Evolutionary conservation across 2,888 invertebrate genomes (phyloP), one percentile per base, ranked within the genome.

Genomic region (Callyntrura guangdongensis): DNA sequence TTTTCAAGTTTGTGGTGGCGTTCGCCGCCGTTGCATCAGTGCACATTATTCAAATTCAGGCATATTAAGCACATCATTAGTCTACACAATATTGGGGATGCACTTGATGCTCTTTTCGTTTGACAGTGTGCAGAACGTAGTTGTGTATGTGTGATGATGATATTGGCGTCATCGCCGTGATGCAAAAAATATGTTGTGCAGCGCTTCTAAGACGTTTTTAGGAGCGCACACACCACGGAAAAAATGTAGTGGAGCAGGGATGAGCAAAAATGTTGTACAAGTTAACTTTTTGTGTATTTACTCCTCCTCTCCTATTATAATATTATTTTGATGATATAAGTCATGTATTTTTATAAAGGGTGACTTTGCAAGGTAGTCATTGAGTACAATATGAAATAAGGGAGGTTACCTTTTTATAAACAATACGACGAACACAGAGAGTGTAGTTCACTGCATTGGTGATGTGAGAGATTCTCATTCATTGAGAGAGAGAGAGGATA

Each of bases 331-430:
- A 69, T 69, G 69, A 56, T 72, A 47, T 64, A 59, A 74, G 45
- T 72, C 47, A 22, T 47, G 49, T 64, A 49, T 87, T 77, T 87
- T 36, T 59, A 89, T 74, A 72, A 36, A 91, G 86, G 88, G 81
- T 88, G 91, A 91, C 91, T 91, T 79, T 91, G 91, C 91, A 91
- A 91, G 91, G 91, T 91, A 91, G 91, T 88, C 91, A 91, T 88
- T 91, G 91, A 91, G 74, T 84, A 74, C 61, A 64, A 87, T 56
- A 91, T 91, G 79, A 91, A 88, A 88, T 91, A 91, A 88, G 88
- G 91, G 91, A 91, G 91, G 91, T 91, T 88, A 91, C 91, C 61
- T 79, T 81, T 36, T 86, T 72, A 59, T 64, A 90, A 53, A 69
- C 64, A 87, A 77, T 77, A 25, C 2, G 36, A 36, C 36, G 36